phyloP scores from a whole-genome alignment of 2,888 invertebrate species.

The Drosophila anomelani region DNA sequence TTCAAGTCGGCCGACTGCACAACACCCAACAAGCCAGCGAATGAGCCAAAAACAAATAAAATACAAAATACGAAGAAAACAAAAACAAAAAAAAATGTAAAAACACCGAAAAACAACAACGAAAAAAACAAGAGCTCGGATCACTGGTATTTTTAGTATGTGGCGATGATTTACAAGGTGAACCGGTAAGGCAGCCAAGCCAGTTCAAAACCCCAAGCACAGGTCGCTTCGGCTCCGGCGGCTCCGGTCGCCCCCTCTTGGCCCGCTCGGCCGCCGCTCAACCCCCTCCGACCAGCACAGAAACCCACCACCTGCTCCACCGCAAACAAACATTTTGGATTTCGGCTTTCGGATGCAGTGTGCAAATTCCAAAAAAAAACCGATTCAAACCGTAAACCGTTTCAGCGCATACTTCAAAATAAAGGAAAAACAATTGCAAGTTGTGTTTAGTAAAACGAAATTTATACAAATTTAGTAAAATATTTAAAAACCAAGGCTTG shows the following conservation, averaged over 20 bases:
- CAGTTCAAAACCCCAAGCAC: conserved; percentile 60
- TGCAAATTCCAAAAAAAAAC: neutral
- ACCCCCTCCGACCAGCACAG: neutral
- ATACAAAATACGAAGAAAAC: conserved; percentile 6
- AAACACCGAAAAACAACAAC: conserved; percentile 15
- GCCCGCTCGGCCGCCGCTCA: neutral
- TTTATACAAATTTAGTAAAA: too few species aligned
- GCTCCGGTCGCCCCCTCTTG: conserved; percentile 7
- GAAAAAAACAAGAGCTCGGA: conserved; percentile 44
- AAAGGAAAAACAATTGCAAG: too few species aligned
- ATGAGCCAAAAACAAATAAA: conserved; percentile 5
- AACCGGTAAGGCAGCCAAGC: conserved; percentile 73
- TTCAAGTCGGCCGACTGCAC: conserved; percentile 49
- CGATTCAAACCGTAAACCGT: conserved; percentile 19
- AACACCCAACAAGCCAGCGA: conserved; percentile 15
- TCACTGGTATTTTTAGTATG: conserved; percentile 76
- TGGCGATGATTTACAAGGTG: conserved; percentile 76
- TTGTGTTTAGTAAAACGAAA: too few species aligned
- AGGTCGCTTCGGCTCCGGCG: conserved; percentile 17
- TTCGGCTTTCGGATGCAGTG: neutral
- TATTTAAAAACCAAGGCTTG: too few species aligned
- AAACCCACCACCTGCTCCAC: conserved; percentile 34
- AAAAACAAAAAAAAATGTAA: conserved; percentile 1
- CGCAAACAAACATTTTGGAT: conserved; percentile 27
- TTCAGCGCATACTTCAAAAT: neutral